Conservation (phyloP, 2,113 vertebrate species). For the Lophius piscatorius region DNA sequence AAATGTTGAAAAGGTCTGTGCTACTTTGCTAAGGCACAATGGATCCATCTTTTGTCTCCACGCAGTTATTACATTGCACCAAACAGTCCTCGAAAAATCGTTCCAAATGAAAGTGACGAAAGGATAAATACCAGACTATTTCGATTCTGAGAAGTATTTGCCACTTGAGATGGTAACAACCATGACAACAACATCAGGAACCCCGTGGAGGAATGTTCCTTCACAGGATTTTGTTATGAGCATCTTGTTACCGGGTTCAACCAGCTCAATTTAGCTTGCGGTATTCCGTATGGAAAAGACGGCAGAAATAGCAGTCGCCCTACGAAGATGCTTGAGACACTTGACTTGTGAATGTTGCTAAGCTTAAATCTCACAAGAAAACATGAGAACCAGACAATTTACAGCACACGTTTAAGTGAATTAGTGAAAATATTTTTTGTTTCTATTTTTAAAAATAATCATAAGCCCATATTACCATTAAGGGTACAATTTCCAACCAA, state of each 20-base stretch:
- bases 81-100: neutral
- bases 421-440: neutral
- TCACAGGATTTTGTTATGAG: slow-evolving; percentile 45
- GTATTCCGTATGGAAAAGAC: slow-evolving; percentile 64
- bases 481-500: slow-evolving; percentile 24
- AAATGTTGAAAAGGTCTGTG: no score
- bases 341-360: slow-evolving; percentile 41
- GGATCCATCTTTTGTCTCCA: neutral
- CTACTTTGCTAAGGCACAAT: neutral
- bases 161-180: slow-evolving; percentile 32
- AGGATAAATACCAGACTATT: slow-evolving; percentile 49
- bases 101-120: no score
- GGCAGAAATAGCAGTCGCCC: slow-evolving; percentile 65
- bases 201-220: slow-evolving; percentile 66
- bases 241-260: slow-evolving; percentile 71
- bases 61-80: neutral
- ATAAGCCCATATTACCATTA: neutral
- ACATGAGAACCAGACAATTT: neutral
- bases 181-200: slow-evolving; percentile 68
- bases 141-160: slow-evolving; percentile 55
- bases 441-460: slow-evolving; percentile 14
- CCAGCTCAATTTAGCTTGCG: slow-evolving; percentile 63
- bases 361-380: slow-evolving; percentile 30
- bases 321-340: slow-evolving; percentile 38
- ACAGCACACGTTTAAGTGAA: neutral